Evolutionary conservation across 2,113 vertebrate genomes (phyloP).

Genomic region (Syngnathus typhle): DNA sequence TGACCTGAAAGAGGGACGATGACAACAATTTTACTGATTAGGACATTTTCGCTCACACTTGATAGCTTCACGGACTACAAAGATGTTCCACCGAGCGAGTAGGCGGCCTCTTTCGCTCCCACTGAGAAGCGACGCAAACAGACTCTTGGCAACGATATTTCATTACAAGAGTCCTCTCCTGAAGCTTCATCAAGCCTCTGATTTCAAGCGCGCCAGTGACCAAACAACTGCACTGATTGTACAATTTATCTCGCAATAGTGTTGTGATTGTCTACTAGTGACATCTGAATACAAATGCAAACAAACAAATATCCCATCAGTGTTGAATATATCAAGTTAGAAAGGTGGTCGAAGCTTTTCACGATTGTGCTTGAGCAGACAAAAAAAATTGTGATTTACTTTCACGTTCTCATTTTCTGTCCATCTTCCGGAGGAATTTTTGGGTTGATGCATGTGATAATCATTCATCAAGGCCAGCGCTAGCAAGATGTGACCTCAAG

Average conservation of each 20-base stretch:
- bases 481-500: constrained; percentile 20
- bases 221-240: constrained; percentile 15
- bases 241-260: constrained; percentile 2
- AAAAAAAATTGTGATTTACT: not conserved
- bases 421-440: not conserved
- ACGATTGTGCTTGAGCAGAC: not conserved
- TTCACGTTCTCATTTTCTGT: not conserved
- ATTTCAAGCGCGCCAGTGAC: constrained; percentile 23
- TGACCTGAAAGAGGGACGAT: too few species aligned
- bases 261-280: constrained; percentile 13
- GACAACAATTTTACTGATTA: not conserved
- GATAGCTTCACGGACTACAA: not conserved
- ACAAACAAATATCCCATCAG: not conserved
- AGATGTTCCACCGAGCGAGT: not conserved
- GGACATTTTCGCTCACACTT: constrained; percentile 3
- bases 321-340: not conserved
- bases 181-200: constrained; percentile 23
- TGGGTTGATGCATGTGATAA: constrained; percentile 4
- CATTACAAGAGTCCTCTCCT: constrained; percentile 11
- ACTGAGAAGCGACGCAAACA: constrained; percentile 5
- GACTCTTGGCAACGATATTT: constrained; percentile 9
- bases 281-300: constrained; percentile 8
- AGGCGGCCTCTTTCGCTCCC: constrained; percentile 1
- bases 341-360: not conserved
- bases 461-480: constrained; percentile 13